Percentiles rank a stretch among this genome's conserved stretches.
phyloP scores from a whole-genome alignment of 2,888 invertebrate genomes.

The Theretra japonica region DNA sequence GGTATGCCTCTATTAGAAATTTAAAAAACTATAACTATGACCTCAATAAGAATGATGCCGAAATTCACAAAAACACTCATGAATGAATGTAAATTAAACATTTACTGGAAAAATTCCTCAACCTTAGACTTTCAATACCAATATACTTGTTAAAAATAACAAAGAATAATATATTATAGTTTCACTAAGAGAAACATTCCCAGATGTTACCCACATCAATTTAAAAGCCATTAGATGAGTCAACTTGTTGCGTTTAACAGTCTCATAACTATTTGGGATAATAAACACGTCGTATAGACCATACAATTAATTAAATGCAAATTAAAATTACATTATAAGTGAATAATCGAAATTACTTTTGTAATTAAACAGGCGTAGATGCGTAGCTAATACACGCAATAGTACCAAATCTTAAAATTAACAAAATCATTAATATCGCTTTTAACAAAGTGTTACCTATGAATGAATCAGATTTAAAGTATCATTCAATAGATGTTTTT shows the following conservation, averaged over 20 bases:
- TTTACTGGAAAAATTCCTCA: neutral
- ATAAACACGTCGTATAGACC: neutral
- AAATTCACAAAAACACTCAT: neutral
- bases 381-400: too few relatives aligned
- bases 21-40: too few relatives aligned
- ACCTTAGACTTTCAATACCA: neutral
- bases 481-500: too few relatives aligned
- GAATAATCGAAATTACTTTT: neutral
- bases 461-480: too few relatives aligned
- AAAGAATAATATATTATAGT: constrained; percentile 17
- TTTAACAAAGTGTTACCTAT: too few relatives aligned
- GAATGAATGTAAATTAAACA: neutral
- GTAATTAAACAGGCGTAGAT: neutral
- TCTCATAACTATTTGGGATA: constrained; percentile 3
- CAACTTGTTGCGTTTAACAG: constrained; percentile 1
- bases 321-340: neutral
- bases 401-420: too few relatives aligned
- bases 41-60: too few relatives aligned
- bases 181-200: constrained; percentile 18
- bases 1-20: too few relatives aligned
- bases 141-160: constrained; percentile 19
- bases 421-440: too few relatives aligned
- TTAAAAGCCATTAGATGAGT: constrained; percentile 26
- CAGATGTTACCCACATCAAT: constrained; percentile 22
- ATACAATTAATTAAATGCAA: neutral